phyloP scores from a whole-genome alignment of 2,797 vertebrate species.

The Psittacula echo region DNA sequence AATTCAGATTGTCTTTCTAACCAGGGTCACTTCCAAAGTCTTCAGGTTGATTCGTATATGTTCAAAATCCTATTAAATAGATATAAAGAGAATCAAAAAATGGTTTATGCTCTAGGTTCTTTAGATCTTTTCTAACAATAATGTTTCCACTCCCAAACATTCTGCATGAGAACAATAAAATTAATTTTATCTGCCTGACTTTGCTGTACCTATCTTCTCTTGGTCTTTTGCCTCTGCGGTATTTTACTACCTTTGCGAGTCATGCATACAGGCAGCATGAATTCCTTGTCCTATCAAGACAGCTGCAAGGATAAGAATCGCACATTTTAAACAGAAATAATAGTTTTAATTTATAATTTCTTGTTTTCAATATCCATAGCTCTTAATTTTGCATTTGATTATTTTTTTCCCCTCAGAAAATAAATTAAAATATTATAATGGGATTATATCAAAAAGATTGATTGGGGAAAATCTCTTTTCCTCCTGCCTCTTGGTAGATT shows the following conservation, averaged over 20 bases:
- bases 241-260: neutral
- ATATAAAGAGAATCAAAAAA: neutral
- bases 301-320: neutral
- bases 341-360: neutral
- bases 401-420: neutral
- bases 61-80: neutral
- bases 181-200: neutral
- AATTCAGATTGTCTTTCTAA: neutral
- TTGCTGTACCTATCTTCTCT: neutral
- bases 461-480: neutral
- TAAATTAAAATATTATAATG: neutral
- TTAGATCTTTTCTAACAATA: neutral
- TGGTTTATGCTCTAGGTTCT: neutral
- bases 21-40: neutral
- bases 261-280: neutral
- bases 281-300: neutral
- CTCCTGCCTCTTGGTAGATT: neutral
- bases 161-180: neutral
- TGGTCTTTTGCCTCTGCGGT: neutral
- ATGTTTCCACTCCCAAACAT: accelerated
- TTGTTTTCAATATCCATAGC: neutral
- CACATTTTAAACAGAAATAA: neutral
- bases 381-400: neutral
- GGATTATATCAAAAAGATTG: neutral
- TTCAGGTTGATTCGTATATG: neutral